Conservation (phyloP, 1,140 invertebrate species). For the Drosophila malerkotliana region DNA sequence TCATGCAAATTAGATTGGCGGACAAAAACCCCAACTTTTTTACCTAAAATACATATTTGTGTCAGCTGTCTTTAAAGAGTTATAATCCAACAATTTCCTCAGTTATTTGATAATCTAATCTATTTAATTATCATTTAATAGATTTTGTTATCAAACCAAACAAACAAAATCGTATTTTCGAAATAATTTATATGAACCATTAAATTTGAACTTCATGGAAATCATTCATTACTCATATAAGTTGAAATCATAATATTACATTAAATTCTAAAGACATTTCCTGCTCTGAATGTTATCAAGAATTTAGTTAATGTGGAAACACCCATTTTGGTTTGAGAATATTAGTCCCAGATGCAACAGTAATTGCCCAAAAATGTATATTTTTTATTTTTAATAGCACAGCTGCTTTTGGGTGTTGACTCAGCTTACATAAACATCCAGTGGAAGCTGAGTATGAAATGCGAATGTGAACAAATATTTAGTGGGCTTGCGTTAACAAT, state of each 20-base stretch:
- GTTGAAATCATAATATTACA: neutral
- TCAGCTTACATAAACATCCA: conserved; percentile 64
- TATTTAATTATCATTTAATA: neutral
- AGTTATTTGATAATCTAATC: neutral
- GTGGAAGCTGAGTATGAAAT: conserved; percentile 10
- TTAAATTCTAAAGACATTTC: neutral
- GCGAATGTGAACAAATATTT: conserved; percentile 64
- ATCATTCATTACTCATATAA: neutral
- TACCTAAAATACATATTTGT: neutral
- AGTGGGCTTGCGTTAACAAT: conserved; percentile 63
- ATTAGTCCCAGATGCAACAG: conserved; percentile 11
- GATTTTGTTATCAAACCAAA: conserved; percentile 1
- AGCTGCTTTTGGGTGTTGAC: conserved; percentile 31
- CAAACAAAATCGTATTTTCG: neutral
- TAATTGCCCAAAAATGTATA: conserved; percentile 7
- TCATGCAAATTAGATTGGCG: neutral
- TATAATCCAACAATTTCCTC: neutral
- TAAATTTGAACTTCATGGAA: neutral
- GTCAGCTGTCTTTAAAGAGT: neutral
- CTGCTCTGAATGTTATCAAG: neutral
- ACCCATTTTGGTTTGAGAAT: neutral
- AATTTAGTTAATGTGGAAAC: neutral
- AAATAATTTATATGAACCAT: neutral
- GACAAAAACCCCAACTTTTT: neutral
- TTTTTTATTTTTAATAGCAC: neutral